phyloP scores from a whole-genome alignment of 1,140 invertebrate genomes.

The Bombus consobrinus region DNA sequence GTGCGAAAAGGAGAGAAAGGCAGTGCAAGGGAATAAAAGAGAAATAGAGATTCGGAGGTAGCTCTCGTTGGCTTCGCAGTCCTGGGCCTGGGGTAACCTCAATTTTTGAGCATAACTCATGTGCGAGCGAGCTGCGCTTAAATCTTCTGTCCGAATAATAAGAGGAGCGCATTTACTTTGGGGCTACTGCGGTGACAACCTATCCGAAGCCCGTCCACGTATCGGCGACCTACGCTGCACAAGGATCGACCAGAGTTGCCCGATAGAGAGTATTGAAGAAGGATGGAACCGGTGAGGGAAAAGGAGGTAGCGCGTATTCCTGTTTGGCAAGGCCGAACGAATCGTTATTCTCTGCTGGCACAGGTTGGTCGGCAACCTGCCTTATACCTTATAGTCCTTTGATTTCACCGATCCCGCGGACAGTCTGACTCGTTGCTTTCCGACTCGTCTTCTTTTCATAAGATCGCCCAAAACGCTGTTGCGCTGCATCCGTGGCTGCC shows the following conservation, averaged over 20 bases:
- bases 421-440: constrained; percentile 24
- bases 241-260: constrained; percentile 30
- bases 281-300: constrained; percentile 4
- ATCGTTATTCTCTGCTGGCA: constrained; percentile 73
- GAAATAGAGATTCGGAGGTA: constrained; percentile 39
- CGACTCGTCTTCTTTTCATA: constrained; percentile 41
- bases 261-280: constrained; percentile 28
- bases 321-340: constrained; percentile 75
- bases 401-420: constrained; percentile 70
- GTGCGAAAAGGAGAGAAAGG: constrained; percentile 26
- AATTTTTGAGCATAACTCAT: constrained; percentile 79
- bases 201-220: constrained; percentile 65
- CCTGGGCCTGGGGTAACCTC: constrained; percentile 69
- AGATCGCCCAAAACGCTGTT: constrained; percentile 34
- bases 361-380: constrained; percentile 57
- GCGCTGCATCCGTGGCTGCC: constrained; percentile 12
- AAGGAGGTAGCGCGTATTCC: constrained; percentile 58
- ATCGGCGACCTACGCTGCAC: constrained; percentile 44
- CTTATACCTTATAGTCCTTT: constrained; percentile 63
- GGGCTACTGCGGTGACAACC: constrained; percentile 75
- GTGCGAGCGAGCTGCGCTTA: constrained; percentile 72
- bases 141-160: constrained; percentile 79
- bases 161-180: constrained; percentile 77
- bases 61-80: constrained; percentile 44
- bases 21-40: constrained; percentile 22